Evolutionary conservation across 1,140 invertebrate species (phyloP).

Genomic region (Amyelois transitella): DNA sequence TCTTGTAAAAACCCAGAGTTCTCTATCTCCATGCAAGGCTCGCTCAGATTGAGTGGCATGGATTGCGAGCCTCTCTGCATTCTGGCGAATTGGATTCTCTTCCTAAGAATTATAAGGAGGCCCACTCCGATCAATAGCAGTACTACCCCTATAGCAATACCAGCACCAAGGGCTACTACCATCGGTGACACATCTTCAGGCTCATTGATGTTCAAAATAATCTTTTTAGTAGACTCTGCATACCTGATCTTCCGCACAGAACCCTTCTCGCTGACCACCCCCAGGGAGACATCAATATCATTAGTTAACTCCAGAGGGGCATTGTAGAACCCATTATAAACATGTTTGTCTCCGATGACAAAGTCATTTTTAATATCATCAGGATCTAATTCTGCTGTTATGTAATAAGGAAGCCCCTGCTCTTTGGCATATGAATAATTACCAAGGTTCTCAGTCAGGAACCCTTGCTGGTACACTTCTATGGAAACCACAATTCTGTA

Average conservation of each 20-base stretch:
- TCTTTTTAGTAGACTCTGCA: constrained; percentile 75
- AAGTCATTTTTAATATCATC: constrained; percentile 78
- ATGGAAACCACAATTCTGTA: constrained; percentile 84
- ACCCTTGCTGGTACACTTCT: constrained; percentile 75
- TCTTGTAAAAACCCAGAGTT: constrained; percentile 84
- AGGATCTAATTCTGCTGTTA: constrained; percentile 83
- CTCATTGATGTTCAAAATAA: constrained; percentile 67
- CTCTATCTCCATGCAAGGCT: constrained; percentile 74
- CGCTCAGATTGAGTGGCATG: constrained; percentile 71
- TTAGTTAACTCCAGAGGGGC: constrained; percentile 79
- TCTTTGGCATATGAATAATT: constrained; percentile 76
- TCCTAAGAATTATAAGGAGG: constrained; percentile 60
- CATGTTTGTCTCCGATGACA: constrained; percentile 83
- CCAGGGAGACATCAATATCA: constrained; percentile 83
- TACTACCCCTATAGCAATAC: constrained; percentile 66
- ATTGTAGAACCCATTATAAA: constrained; percentile 87
- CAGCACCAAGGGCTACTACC: constrained; percentile 65
- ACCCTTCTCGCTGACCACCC: constrained; percentile 80
- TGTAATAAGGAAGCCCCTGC: constrained; percentile 83
- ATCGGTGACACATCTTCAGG: constrained; percentile 57
- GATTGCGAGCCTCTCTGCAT: constrained; percentile 64
- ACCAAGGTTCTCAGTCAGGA: constrained; percentile 75
- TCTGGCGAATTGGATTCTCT: constrained; percentile 48
- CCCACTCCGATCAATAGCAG: constrained; percentile 61
- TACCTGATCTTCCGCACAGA: constrained; percentile 79